Evolutionary conservation across 2,888 invertebrate species (phyloP).

Genomic region (Listrodromus nycthemerus): DNA sequence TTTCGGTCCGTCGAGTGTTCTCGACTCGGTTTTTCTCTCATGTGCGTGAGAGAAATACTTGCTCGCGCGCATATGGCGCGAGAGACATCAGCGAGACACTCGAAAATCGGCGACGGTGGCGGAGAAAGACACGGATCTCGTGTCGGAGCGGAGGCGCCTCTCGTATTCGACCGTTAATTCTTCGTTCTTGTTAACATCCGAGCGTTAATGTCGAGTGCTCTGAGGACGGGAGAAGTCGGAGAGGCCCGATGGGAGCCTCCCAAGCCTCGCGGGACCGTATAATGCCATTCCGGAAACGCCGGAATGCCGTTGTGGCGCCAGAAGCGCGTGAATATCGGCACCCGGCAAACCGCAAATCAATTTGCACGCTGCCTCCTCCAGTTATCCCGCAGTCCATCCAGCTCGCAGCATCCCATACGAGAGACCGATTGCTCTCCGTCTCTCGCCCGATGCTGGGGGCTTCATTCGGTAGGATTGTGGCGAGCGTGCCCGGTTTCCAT

Average conservation of each 20-base stretch:
- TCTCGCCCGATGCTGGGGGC: neutral
- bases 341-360: constrained; percentile 80
- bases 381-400: constrained; percentile 44
- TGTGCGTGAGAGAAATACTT: neutral
- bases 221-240: constrained; percentile 46
- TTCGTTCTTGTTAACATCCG: constrained; percentile 75
- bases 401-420: constrained; percentile 18
- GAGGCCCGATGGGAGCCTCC: constrained; percentile 59
- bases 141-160: constrained; percentile 50
- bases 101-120: constrained; percentile 27
- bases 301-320: constrained; percentile 80
- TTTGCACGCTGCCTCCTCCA: constrained; percentile 72
- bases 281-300: constrained; percentile 81
- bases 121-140: constrained; percentile 33
- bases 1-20: constrained; percentile 24
- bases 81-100: constrained; percentile 48
- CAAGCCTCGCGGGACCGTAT: constrained; percentile 65
- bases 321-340: constrained; percentile 72
- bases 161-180: constrained; percentile 70
- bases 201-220: constrained; percentile 73
- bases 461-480: constrained; percentile 49
- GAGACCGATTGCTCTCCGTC: neutral
- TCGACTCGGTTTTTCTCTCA: constrained; percentile 28
- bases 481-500: constrained; percentile 38
- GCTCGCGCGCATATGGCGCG: constrained; percentile 13